Percentiles rank a stretch among this genome's conserved stretches.
phyloP scores from a whole-genome alignment of 2,113 vertebrate species.

The Corythaeola cristata region DNA sequence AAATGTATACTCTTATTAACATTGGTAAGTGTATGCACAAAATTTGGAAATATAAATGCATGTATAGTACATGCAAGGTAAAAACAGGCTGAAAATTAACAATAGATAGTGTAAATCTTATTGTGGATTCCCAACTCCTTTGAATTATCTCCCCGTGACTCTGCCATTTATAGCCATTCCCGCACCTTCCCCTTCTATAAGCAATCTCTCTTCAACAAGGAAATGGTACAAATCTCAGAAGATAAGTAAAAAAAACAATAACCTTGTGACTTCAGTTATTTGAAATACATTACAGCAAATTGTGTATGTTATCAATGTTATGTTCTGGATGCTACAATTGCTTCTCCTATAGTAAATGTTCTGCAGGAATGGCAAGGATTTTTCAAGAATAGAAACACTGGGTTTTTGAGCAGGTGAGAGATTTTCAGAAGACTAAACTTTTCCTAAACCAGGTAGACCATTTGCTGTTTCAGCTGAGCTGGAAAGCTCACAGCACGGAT shows the following conservation, averaged over 20 bases:
- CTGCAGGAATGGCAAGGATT: not conserved
- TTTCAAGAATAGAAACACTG: not conserved
- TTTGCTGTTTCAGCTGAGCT: not conserved
- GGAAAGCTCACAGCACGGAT: not conserved
- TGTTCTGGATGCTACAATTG: not conserved
- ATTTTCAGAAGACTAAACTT: not conserved
- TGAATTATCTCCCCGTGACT: not conserved
- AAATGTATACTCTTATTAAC: not conserved
- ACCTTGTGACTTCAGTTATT: not conserved
- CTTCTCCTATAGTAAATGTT: not conserved
- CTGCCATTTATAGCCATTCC: not conserved
- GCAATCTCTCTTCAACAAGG: not conserved
- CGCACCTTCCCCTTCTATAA: not conserved
- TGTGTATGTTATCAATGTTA: not conserved
- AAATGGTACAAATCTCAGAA: not conserved
- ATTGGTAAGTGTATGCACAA: not conserved
- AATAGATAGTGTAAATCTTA: not conserved
- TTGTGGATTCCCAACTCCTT: not conserved
- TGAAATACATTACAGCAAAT: not conserved
- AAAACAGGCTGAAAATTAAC: not conserved
- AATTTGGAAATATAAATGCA: not conserved
- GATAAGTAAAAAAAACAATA: not conserved
- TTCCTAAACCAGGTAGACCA: not conserved
- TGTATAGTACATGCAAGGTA: not conserved
- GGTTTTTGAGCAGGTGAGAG: not conserved